Base-by-base conservation (phyloP, 2,797 vertebrate species). In the Pangasius larnaudii region DNA sequence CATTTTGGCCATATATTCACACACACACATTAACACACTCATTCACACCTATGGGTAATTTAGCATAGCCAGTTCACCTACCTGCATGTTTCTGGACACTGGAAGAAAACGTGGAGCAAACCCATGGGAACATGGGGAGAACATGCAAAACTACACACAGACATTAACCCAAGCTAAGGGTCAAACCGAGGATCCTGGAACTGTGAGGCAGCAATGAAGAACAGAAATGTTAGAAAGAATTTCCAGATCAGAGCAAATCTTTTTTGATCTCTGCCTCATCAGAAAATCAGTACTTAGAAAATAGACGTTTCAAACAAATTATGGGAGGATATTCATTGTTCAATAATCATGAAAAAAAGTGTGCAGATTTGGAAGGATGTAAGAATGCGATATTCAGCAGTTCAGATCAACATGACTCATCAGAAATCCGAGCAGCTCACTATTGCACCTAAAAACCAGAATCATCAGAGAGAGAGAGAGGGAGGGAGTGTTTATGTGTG, bases 401-500 rank as follows among this genome's bases (percentile, higher is more conserved):
- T 42, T 58, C 74, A 87, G 75, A 49, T 24, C 58, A 5, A 39
- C 49, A 82, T 91, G 88, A 85, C 56, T 91, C 85, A 84, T 79
- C 86, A 86, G 61, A 78, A 85, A 87, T 33, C 69, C 16, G 0
- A 82, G 39, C 75, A 88, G 79, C 63, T 89, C 33, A 85, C 67
- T 77, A 86, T 85, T 83, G 33, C 71, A 61, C 58, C 86, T 33
- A 78, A 89, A 85, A 87, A 71, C 69, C 88, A 89, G 6, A 30
- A 36, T 51, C 79, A 84, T 65, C 36, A n/a, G 83, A 87, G 14
- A 61, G 42, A 74, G 22, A 19, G 8, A 46, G 46, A 46, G 46
- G 9, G 46, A 46, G 42, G 9, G 42, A 46, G 42, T 39, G 39
- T 39, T 39, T 39, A 33, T 72, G 51, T 59, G 71, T 87, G 4